These are phyloP conservation scores for Microctonus brassicae DNA, from an alignment of 2,888 invertebrate genomes.

Conservation along the genomic window DNA sequence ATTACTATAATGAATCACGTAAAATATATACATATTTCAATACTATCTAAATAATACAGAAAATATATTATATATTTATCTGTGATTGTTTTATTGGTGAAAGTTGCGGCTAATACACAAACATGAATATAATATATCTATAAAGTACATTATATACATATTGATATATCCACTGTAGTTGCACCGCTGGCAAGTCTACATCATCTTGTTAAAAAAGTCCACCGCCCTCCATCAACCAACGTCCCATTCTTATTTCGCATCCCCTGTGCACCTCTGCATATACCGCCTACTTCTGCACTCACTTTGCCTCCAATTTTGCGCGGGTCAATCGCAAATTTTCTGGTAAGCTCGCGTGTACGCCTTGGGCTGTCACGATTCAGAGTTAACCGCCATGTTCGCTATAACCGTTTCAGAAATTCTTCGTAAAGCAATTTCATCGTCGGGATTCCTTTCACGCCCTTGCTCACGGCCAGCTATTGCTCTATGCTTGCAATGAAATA, in stretches of 20 bases:
- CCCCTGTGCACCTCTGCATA: conserved; percentile 33
- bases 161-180: conserved; percentile 21
- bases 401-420: conserved; percentile 67
- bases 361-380: conserved; percentile 68
- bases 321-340: conserved; percentile 69
- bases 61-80: too few species aligned
- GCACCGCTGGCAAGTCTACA: conserved; percentile 10
- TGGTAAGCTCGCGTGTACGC: conserved; percentile 69
- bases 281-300: conserved; percentile 27
- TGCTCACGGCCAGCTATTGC: conserved; percentile 48
- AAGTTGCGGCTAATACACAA: conserved; percentile 22
- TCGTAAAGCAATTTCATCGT: conserved; percentile 66
- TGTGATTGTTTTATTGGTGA: too few species aligned
- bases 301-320: conserved; percentile 38
- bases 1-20: too few species aligned
- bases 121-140: background rate
- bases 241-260: conserved; percentile 27
- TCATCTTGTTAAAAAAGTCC: conserved; percentile 45
- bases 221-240: conserved; percentile 34
- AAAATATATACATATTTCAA: too few species aligned
- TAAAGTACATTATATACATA: conserved; percentile 6
- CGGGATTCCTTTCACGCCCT: conserved; percentile 62
- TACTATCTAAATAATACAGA: too few species aligned
- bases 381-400: conserved; percentile 65
- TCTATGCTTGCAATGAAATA: conserved; percentile 26